phyloP scores from a whole-genome alignment of 2,888 invertebrate species.

The Helicoverpa assulta region DNA sequence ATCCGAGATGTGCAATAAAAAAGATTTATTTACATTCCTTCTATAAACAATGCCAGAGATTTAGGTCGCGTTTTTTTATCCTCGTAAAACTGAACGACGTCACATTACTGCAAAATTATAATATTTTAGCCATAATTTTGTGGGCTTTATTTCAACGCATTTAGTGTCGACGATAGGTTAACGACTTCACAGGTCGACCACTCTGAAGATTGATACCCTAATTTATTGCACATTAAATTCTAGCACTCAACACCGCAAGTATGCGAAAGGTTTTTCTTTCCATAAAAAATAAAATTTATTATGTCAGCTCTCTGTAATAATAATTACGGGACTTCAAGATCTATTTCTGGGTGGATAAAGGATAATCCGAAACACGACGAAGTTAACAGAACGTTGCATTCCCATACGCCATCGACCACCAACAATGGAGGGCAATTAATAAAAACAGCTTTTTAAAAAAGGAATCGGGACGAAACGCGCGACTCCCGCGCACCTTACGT shows the following conservation, averaged over 20 bases:
- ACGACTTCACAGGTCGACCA: slow-evolving; percentile 47
- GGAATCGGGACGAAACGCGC: slow-evolving; percentile 66
- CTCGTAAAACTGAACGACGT: slow-evolving; percentile 30
- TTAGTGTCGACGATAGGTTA: slow-evolving; percentile 54
- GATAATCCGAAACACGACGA: slow-evolving; percentile 62
- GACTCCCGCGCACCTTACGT: slow-evolving; percentile 76
- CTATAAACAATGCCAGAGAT: slow-evolving; percentile 46
- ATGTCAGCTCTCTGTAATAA: slow-evolving; percentile 42
- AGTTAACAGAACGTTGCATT: slow-evolving; percentile 64
- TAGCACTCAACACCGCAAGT: slow-evolving; percentile 50
- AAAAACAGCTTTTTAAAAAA: slow-evolving; percentile 72
- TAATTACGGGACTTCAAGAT: slow-evolving; percentile 42
- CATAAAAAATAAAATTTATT: slow-evolving; percentile 30
- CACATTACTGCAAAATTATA: slow-evolving; percentile 43
- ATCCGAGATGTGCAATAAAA: slow-evolving; percentile 67
- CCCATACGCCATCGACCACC: slow-evolving; percentile 74
- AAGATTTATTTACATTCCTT: slow-evolving; percentile 67
- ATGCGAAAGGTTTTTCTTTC: slow-evolving; percentile 46
- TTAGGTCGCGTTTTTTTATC: slow-evolving; percentile 27
- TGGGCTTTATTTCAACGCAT: slow-evolving; percentile 54
- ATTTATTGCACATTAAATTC: slow-evolving; percentile 55
- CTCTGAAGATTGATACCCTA: slow-evolving; percentile 49
- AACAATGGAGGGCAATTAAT: slow-evolving; percentile 83
- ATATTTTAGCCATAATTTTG: slow-evolving; percentile 54
- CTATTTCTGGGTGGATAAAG: slow-evolving; percentile 60